Percentiles rank a stretch among this genome's conserved stretches.
These are phyloP conservation scores for Caenorhabditis sp. DNA, from an alignment of 2,888 invertebrate species.

Conservation along the genomic window DNA sequence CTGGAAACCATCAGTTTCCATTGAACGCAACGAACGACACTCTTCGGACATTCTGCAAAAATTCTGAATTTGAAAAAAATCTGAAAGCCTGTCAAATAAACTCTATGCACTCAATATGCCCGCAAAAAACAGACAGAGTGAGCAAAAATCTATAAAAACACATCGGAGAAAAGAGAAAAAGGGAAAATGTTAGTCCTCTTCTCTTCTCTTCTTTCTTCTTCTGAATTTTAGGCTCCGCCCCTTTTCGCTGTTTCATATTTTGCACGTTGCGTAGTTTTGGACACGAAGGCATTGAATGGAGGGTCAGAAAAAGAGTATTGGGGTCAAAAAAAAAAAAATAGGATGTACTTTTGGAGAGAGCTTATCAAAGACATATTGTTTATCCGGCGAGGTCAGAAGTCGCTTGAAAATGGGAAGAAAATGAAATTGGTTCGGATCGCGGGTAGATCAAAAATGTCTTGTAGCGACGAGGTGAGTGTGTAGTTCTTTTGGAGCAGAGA, in stretches of 20 bases:
- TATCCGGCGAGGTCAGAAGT: too few species aligned
- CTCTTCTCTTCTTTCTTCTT: not conserved
- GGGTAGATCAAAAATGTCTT: too few species aligned
- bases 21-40: conserved; percentile 38
- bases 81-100: too few species aligned
- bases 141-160: not conserved
- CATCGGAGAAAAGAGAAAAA: not conserved
- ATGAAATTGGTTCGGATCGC: too few species aligned
- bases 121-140: not conserved
- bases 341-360: too few species aligned
- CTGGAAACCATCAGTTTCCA: conserved; percentile 49
- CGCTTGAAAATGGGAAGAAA: too few species aligned
- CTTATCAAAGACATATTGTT: too few species aligned
- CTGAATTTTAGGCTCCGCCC: not conserved
- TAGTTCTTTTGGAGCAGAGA: too few species aligned
- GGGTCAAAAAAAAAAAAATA: too few species aligned
- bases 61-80: not conserved
- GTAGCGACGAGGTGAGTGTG: too few species aligned
- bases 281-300: conserved; percentile 5
- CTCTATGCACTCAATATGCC: not conserved
- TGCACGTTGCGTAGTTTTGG: conserved; percentile 38
- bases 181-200: not conserved
- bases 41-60: conserved; percentile 16
- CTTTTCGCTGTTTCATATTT: conserved; percentile 2
- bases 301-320: too few species aligned